Base-by-base conservation (phyloP, 2,797 vertebrate species). In the Cyclura pinguis region DNA sequence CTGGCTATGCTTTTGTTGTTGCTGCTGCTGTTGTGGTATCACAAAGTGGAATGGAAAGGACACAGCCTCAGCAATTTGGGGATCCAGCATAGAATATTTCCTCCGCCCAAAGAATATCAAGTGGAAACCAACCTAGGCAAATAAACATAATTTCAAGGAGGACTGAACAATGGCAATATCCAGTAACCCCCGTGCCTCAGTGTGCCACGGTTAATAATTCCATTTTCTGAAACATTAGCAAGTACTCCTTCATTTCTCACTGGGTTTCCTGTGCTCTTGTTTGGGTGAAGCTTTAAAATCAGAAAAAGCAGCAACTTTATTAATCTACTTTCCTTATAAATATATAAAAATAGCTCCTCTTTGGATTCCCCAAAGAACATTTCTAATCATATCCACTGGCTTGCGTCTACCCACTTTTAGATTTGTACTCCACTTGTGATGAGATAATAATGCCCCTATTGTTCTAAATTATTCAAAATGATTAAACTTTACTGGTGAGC, bases 1-100 rank as follows among this genome's bases (percentile, higher is more conserved):
- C 95, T 94, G 95, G 20, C 91, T 93, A 96, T 96, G 96, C 96
- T 96, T 90, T 93, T 96, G 94, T 95, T 81, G 95, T 96, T 96
- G 95, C 95, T 87, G 83, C 95, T 85, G 78, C 96, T 8, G 47
- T 89, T 96, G 93, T 91, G 91, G 92, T 92, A 96, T 96, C 93
- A 57, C 95, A 96, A 95, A 94, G n/a, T 72, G 57, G 57, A 96
- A 93, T 95, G 94, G 96, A 95, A 96, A 96, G 95, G 94, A 95
- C 96, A 96, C 91, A 94, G 92, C 84, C 89, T 94, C 95, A 96
- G 94, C 94, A 95, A 94, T 96, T 95, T 95, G 92, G 94, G 93
- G 94, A 95, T 95, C 94, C 90, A 57, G 55, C 92, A 85, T 6
- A 84, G 94, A 91, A 67, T 35, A 73, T 57, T n/a, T 13, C 62